Percentiles rank a stretch among this genome's conserved stretches.
phyloP scores from a whole-genome alignment of 2,113 vertebrate species.

The Acrocephalus kingi region DNA sequence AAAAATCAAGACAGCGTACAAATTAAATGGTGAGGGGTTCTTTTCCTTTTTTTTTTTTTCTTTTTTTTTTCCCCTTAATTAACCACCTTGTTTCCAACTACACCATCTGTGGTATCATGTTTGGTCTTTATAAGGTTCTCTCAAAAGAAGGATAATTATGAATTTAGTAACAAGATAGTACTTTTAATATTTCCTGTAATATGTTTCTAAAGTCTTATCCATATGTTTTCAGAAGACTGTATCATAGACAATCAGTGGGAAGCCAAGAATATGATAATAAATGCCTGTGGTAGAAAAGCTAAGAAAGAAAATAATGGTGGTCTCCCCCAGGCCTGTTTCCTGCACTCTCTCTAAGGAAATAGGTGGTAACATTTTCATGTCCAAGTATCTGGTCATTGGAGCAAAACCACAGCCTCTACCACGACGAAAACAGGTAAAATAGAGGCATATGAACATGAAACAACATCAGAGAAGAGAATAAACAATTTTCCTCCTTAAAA shows the following conservation, averaged over 20 bases:
- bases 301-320: not conserved
- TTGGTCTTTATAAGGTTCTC: not conserved
- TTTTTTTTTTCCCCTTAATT: not conserved
- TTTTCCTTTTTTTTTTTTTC: fast-evolving
- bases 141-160: slow-evolving; percentile 12
- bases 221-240: slow-evolving; percentile 34
- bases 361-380: not conserved
- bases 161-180: slow-evolving; percentile 14
- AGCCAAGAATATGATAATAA: not conserved
- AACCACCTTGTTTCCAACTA: not conserved
- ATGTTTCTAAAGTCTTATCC: not conserved
- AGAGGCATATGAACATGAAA: not conserved
- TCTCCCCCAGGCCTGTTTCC: not conserved
- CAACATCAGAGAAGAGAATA: not conserved
- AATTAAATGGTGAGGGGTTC: not conserved
- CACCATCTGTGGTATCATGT: slow-evolving; percentile 6
- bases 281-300: not conserved
- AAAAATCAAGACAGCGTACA: not conserved
- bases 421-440: not conserved
- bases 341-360: not conserved
- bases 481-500: not conserved
- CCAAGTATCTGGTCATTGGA: not conserved
- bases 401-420: not conserved
- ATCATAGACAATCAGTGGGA: not conserved
- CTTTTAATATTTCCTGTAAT: slow-evolving; percentile 42